Conservation (phyloP, 2,113 vertebrate genomes). For the Struthidea cinerea region DNA sequence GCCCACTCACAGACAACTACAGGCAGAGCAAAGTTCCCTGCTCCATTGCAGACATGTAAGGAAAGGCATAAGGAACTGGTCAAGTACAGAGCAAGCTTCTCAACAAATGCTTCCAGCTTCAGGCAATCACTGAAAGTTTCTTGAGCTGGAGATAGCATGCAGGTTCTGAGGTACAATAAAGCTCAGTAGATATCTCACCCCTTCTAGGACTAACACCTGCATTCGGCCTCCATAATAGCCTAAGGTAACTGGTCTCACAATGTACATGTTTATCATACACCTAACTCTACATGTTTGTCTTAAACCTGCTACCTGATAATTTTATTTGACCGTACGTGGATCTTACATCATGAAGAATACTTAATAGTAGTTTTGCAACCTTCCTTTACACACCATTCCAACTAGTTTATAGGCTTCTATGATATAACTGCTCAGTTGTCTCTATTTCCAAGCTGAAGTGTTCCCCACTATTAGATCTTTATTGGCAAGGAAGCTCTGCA, state of each 20-base stretch:
- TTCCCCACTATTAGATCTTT: not conserved
- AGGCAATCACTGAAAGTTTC: not conserved
- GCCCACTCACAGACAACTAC: not conserved
- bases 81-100: not conserved
- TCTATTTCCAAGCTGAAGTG: not conserved
- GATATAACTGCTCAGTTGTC: not conserved
- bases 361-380: not conserved
- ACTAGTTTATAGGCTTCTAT: not conserved
- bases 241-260: not conserved
- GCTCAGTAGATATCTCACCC: not conserved
- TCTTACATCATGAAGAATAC: not conserved
- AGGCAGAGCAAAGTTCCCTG: not conserved
- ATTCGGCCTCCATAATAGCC: not conserved
- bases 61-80: not conserved
- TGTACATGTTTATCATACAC: not conserved
- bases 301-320: not conserved
- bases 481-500: not conserved
- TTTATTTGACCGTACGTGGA: not conserved
- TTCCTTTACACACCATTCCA: not conserved
- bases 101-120: not conserved
- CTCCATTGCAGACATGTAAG: rapidly evolving
- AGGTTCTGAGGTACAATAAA: not conserved
- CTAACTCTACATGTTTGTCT: not conserved
- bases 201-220: not conserved
- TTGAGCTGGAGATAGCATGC: not conserved